Base-by-base conservation (phyloP, 2,888 invertebrate genomes). In the Ecdyonurus torrentis region DNA sequence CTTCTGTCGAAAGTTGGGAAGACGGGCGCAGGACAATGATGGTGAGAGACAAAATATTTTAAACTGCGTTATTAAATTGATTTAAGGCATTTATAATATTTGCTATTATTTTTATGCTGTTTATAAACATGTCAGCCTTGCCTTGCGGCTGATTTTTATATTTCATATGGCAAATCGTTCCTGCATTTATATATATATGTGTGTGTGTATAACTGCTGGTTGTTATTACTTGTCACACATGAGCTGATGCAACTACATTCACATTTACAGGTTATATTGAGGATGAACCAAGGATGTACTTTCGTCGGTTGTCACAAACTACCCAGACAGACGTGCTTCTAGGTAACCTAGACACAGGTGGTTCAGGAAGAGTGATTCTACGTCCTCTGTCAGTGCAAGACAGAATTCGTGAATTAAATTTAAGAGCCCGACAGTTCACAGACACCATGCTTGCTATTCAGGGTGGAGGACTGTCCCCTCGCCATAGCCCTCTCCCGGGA, bases 341-440 rank as follows among this genome's bases (percentile, higher is more conserved):
- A 58, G 76, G 76, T 0, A 74, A 75, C 67, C 66, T 76, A 63
- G 76, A 76, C 66, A 69, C 73, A 58, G 70, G 72, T 37, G 73
- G 72, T 23, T 70, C 72, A 23, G 73, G 72, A 19, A 72, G 72
- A 64, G 72, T 76, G 25, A 71, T 75, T 23, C 68, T 76, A 1
- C 68, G 74, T 58, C 75, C 76, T 0, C 69, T 75, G 66, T 74
- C 74, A 5, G 75, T 76, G 7, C 75, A 76, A 68, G 77, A 78
- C 65, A 69, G 78, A 61, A 77, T 78, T 61, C 71, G 75, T 60
- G 77, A 78, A 67, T 69, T 78, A 55, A 78, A 78, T 67, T 69
- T 77, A 20, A 70, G 74, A 64, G 77, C 77, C 20, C 69, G 75
- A 59, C 76, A 76, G 71, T 76, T 77, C 67, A 74, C 77, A 2